Evolutionary conservation across 2,888 invertebrate species (phyloP), one percentile per base, ranked within the genome.

Genomic region (Lypha dubia): DNA sequence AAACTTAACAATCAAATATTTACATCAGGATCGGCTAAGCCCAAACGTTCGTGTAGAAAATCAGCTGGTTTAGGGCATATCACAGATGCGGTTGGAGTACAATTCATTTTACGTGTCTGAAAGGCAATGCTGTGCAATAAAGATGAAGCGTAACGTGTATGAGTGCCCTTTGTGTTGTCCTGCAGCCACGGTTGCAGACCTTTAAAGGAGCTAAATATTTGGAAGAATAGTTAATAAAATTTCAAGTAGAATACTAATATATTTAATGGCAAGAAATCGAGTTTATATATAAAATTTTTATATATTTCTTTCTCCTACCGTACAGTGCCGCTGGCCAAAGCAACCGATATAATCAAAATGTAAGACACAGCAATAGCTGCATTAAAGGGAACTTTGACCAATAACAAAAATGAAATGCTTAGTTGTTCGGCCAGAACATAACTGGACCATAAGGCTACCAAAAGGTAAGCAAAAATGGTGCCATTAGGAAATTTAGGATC

Each of bases 381-480:
- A 17, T 95, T 95, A 79, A 96, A 94, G 0, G 96, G 95, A 87
- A 95, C 95, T 90, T 96, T 96, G 0, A 98, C 94, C 20, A 97
- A 94, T 94, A 97, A 95, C 92, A 98, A 93, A 68, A 97, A 94
- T 0, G 96, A 95, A 84, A 98, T 94, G 0, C 97, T 95, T 86
- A 97, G 95, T 90, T 98, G 97, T 90, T 98, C 98, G 0, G 96
- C 95, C 88, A 97, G 95, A 0, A 96, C 94, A 91, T 96, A 97
- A 90, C 97, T 96, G 0, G 97, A 95, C 96, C 97, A 97, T 13
- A 98, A 93, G 0, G 95, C 94, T 5, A 96, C 93, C 6, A 94
- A 93, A 88, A 96, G 95, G 89, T 95, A 95, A 0, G 95, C 89
- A 92, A 95, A 96, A 0, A 91, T 88, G 0, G 88, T 90, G 51